Conservation (phyloP, 2,113 vertebrate species). For the Archocentrus centrarchus region DNA sequence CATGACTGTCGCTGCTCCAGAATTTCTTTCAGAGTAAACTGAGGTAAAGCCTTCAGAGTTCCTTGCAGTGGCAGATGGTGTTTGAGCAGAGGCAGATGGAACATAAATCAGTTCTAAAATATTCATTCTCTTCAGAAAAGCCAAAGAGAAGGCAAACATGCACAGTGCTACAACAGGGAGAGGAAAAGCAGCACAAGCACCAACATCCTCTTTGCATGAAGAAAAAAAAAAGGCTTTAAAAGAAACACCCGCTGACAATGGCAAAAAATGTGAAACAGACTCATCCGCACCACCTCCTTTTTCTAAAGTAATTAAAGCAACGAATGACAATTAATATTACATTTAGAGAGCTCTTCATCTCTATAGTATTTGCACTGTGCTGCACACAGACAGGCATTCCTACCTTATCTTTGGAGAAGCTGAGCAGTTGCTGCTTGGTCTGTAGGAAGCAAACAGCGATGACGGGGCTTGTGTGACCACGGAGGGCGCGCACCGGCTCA, state of each 20-base stretch:
- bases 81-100: slow-evolving; percentile 74
- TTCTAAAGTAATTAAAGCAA: slow-evolving; percentile 32
- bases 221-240: slow-evolving; percentile 17
- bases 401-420: slow-evolving; percentile 89
- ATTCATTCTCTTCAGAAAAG: slow-evolving; percentile 66
- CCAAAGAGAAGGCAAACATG: slow-evolving; percentile 59
- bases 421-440: slow-evolving; percentile 84
- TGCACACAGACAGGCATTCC: slow-evolving; percentile 1
- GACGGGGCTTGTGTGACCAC: slow-evolving; percentile 82
- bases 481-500: slow-evolving; percentile 80
- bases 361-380: background rate
- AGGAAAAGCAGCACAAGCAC: slow-evolving; percentile 39
- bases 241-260: slow-evolving; percentile 10
- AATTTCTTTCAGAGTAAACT: slow-evolving; percentile 45
- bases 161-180: slow-evolving; percentile 22
- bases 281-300: background rate
- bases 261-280: slow-evolving; percentile 5
- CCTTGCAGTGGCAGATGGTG: slow-evolving; percentile 70
- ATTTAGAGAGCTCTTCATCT: slow-evolving; percentile 27
- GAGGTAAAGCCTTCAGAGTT: slow-evolving; percentile 63
- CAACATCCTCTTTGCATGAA: slow-evolving; percentile 42
- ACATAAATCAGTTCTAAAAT: slow-evolving; percentile 73
- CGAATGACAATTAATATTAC: slow-evolving; percentile 38
- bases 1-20: slow-evolving; percentile 34
- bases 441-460: slow-evolving; percentile 82